Evolutionary conservation across 2,888 invertebrate genomes (phyloP).

Genomic region (Timema podura): DNA sequence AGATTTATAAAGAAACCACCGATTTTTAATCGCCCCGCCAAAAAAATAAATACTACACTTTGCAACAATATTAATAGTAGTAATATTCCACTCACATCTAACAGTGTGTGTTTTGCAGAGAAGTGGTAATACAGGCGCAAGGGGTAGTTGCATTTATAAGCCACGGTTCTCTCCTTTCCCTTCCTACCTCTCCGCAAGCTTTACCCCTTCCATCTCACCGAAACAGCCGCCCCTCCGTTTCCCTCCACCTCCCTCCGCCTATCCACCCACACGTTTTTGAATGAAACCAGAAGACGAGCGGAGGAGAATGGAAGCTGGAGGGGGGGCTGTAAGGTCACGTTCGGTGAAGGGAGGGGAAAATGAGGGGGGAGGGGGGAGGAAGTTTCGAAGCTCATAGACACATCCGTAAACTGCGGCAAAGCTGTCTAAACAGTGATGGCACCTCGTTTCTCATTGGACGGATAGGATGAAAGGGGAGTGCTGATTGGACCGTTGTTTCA

Average conservation of each 20-base stretch:
- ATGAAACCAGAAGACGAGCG: background rate
- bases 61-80: too few species aligned
- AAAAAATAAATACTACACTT: too few species aligned
- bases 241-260: background rate
- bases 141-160: constrained; percentile 2
- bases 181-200: background rate
- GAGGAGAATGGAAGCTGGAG: background rate
- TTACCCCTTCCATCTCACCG: too few species aligned
- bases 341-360: background rate
- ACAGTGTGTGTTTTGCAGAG: background rate
- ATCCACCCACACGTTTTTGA: constrained; percentile 14
- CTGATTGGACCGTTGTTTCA: too few species aligned
- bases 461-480: too few species aligned
- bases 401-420: background rate
- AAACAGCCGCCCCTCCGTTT: background rate
- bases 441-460: too few species aligned
- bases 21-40: too few species aligned
- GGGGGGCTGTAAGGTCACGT: too few species aligned
- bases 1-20: too few species aligned
- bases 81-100: too few species aligned
- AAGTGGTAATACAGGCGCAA: background rate
- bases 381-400: background rate
- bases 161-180: background rate
- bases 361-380: too few species aligned
- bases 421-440: too few species aligned